Base-by-base conservation (phyloP, 1,140 invertebrate genomes). In the Heliconius eleuchia region DNA sequence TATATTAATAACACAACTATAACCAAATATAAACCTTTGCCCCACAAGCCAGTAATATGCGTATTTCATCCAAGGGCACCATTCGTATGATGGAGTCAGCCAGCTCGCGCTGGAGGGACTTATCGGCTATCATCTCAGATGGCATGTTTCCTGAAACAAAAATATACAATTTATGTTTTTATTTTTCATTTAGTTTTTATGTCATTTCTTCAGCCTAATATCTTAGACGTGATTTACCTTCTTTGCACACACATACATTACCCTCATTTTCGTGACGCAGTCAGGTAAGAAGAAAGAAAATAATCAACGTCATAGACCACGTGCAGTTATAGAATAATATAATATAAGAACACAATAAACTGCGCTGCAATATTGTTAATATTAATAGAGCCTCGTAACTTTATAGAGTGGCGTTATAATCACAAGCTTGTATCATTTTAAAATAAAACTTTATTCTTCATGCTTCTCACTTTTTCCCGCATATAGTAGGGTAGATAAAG, bases 71-170 rank as follows among this genome's bases (percentile, higher is more conserved):
- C 78, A 98, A 88, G 1, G 98, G 96, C 70, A 98, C 97, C 95
- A 98, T 97, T 55, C 97, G 96, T 73, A 98, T 98, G 88, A 99
- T 98, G 84, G 97, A 97, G 93, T 99, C 98, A 0, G 98, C 98
- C 75, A 99, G 94, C 89, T 98, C 97, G 79, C 98, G 95, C 95
- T 98, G 98, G 72, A 98, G 95, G 34, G 97, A 96, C 91, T 97
- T 97, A 60, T 95, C 95, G 2, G 95, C 89, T 81, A 96, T 96
- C 91, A 97, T 96, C 88, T 97, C 97, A 11, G 96, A 95, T 71
- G 97, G 60, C 60, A 66, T 66, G 23, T 13, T 66, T 27, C 1
- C 60, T 66, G 11, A 27, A 66, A 66, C 13, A 57, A 11, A 57
- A 57, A 3, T 8, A 52, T 52, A 52, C 19, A 7, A 52, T 46